phyloP scores from a whole-genome alignment of 2,888 invertebrate genomes.

The Xestia sexstrigata region DNA sequence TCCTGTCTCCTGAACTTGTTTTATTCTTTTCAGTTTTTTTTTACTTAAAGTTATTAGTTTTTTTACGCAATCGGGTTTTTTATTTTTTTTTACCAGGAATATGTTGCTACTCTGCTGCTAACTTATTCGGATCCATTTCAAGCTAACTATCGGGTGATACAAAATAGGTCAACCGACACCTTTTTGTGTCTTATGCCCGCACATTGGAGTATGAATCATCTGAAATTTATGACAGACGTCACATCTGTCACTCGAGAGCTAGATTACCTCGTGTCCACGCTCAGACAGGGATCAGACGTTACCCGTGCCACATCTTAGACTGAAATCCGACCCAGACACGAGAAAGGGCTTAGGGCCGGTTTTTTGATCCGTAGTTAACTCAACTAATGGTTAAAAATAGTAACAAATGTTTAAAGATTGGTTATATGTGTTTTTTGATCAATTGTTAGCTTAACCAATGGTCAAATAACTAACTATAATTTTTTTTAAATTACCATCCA shows the following conservation, averaged over 20 bases:
- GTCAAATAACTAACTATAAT: too few species aligned
- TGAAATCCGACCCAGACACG: slow-evolving; percentile 8
- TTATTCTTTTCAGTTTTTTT: too few species aligned
- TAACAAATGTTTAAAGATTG: too few species aligned
- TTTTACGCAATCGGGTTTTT: too few species aligned
- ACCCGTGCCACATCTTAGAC: slow-evolving; percentile 7
- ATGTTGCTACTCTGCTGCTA: neutral
- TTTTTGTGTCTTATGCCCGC: neutral
- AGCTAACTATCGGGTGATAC: neutral
- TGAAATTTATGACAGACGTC: slow-evolving; percentile 19
- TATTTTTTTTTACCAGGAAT: neutral
- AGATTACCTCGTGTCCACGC: slow-evolving; percentile 39
- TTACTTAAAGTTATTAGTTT: too few species aligned
- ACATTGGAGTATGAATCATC: neutral
- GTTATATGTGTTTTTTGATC: too few species aligned
- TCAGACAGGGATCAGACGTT: slow-evolving; percentile 10
- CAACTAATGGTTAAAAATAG: too few species aligned
- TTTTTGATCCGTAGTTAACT: too few species aligned
- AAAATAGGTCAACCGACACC: neutral
- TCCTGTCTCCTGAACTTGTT: too few species aligned
- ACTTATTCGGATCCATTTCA: neutral
- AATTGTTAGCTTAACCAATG: too few species aligned
- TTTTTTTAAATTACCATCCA: too few species aligned
- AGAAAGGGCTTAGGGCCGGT: neutral
- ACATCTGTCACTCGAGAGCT: slow-evolving; percentile 14